These are phyloP conservation scores for Himalopsyche japonica DNA, from an alignment of 2,888 invertebrate species.

Conservation along the genomic window DNA sequence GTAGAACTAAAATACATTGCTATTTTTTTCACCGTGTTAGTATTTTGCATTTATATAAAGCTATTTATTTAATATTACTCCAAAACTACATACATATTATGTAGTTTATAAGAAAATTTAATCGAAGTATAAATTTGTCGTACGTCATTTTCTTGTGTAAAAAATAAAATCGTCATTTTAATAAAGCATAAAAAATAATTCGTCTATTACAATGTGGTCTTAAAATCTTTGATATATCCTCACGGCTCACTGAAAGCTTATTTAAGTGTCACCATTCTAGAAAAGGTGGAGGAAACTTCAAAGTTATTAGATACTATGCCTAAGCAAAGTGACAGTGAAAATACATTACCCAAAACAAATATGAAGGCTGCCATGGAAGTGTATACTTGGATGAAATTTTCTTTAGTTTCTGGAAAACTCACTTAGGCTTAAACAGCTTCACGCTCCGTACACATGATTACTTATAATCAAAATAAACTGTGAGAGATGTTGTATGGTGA, in stretches of 20 bases:
- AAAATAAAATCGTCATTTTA: neutral
- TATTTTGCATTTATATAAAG: too few species aligned
- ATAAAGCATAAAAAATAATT: neutral
- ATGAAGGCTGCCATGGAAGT: constrained; percentile 1
- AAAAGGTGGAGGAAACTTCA: neutral
- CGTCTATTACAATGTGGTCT: neutral
- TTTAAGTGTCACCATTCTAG: neutral
- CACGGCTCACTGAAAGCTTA: neutral
- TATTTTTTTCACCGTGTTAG: too few species aligned
- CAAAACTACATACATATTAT: too few species aligned
- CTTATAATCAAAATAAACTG: constrained; percentile 35
- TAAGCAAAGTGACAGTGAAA: constrained; percentile 38
- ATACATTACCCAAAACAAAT: constrained; percentile 36
- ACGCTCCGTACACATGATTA: constrained; percentile 28
- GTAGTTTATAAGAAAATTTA: too few species aligned
- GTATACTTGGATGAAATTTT: constrained; percentile 8
- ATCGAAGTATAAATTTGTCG: too few species aligned
- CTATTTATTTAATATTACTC: too few species aligned
- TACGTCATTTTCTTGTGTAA: too few species aligned
- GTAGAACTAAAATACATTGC: too few species aligned
- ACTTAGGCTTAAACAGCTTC: constrained; percentile 12
- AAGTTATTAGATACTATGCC: constrained; percentile 35
- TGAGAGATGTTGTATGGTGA: constrained; percentile 7
- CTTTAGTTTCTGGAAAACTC: constrained; percentile 24
- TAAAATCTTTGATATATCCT: neutral